Base-by-base conservation (phyloP, 2,113 vertebrate genomes). In the Phodopus roborovskii region DNA sequence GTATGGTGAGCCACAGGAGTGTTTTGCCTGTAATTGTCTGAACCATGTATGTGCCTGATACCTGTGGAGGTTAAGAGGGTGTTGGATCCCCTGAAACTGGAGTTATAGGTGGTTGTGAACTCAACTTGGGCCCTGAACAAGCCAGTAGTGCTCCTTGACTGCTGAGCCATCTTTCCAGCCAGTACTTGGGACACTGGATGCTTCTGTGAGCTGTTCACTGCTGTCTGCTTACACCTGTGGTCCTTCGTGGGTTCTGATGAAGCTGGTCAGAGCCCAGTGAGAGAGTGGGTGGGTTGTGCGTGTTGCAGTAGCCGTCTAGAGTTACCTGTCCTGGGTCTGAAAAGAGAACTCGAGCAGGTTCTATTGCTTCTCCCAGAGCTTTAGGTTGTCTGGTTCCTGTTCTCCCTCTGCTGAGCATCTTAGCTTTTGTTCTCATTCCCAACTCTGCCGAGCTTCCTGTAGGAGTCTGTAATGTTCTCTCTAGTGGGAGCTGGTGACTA, bases 401-500 rank as follows among this genome's bases (percentile, higher is more conserved):
- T 79, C 82, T 70, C 74, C 82, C 48, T 95, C 92, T 93, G 73
- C 64, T 92, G 95, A 91, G 50, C 91, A 94, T 94, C 87, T 24
- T 45, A 95, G 92, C 33, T 71, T 94, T 96, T 96, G 68, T 85
- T 87, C n/a, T 68, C 75, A 85, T 88, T 94, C 88, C 91, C 77
- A 96, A 90, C 7, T 13, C 17, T 85, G 0, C n/a, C 30, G 39
- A 89, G 62, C 30, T 95, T 92, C 71, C 53, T 19, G 64, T 86
- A n/a, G 62, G 88, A 84, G 71, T 88, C 50, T 93, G 10, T 71
- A 42, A 68, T 33, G 53, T 9, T 66, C 42, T 89, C 88, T 74
- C 28, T 94, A 48, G 8, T 85, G 33, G 53, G 77, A 94, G 73
- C 45, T 95, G 53, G 11, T 94, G 42, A 42, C 91, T 85, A 50